These are phyloP conservation scores for Acipenser oxyrinchus DNA, from an alignment of 2,797 vertebrate species.

Conservation along the genomic window DNA sequence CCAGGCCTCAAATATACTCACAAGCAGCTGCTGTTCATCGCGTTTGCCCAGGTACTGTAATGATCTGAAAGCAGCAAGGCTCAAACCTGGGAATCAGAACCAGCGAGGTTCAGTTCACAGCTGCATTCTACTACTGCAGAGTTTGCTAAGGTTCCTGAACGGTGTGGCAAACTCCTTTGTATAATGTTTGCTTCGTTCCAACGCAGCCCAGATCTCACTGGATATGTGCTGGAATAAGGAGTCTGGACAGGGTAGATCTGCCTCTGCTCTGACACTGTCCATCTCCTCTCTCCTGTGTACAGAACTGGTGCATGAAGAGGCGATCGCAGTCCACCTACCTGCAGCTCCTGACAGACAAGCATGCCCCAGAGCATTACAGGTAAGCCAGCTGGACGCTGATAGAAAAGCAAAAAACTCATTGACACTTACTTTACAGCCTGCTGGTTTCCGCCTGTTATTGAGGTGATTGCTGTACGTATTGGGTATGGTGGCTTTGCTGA, in stretches of 20 bases:
- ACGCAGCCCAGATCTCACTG: too few relatives aligned
- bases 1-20: slow-evolving; percentile 94
- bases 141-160: too few relatives aligned
- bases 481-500: too few relatives aligned
- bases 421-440: too few relatives aligned
- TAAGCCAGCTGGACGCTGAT: slow-evolving; percentile 30
- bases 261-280: not conserved
- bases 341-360: slow-evolving; percentile 93
- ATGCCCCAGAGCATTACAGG: slow-evolving; percentile 93
- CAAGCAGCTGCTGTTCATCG: slow-evolving; percentile 93
- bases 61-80: not conserved
- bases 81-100: too few relatives aligned
- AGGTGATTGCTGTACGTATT: too few relatives aligned
- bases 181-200: too few relatives aligned
- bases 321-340: slow-evolving; percentile 92
- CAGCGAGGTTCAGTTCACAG: too few relatives aligned
- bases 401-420: too few relatives aligned
- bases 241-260: not conserved
- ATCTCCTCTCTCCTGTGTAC: not conserved
- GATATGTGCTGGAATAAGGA: not conserved
- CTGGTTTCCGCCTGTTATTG: too few relatives aligned
- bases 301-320: slow-evolving; percentile 98
- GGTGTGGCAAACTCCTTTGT: too few relatives aligned
- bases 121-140: too few relatives aligned
- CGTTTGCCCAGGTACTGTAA: slow-evolving; percentile 81